These are phyloP conservation scores for Sapayoa aenigma DNA, from an alignment of 2,113 vertebrate species.

Conservation along the genomic window DNA sequence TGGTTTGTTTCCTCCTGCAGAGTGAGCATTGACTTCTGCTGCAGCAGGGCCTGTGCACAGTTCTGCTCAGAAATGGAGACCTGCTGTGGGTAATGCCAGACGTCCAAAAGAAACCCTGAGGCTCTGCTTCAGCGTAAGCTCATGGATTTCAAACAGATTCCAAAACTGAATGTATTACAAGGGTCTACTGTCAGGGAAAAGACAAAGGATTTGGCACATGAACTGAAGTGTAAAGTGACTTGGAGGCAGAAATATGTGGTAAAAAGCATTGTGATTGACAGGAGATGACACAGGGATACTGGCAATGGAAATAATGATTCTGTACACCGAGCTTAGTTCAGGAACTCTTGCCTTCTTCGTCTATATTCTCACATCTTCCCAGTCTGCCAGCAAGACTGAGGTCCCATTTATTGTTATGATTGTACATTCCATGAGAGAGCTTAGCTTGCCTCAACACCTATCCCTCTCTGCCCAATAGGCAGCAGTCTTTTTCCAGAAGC, in stretches of 20 bases:
- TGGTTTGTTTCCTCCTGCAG: slow-evolving; percentile 52
- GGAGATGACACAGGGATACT: no score
- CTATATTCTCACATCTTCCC: no score
- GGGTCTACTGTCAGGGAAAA: not conserved
- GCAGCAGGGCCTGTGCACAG: slow-evolving; percentile 20
- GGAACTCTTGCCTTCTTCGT: no score
- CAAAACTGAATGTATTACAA: not conserved
- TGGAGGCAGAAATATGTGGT: not conserved
- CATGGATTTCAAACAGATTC: not conserved
- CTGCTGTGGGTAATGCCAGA: not conserved
- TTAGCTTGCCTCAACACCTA: no score
- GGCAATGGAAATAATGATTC: no score
- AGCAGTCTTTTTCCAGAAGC: no score
- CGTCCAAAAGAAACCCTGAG: not conserved
- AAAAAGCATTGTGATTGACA: not conserved
- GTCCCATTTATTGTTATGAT: no score
- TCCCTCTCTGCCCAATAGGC: no score
- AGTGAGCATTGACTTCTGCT: slow-evolving; percentile 24
- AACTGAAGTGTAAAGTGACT: not conserved
- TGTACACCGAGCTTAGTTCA: no score
- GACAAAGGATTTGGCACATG: slow-evolving; percentile 6
- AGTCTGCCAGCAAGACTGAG: no score
- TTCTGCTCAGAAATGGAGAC: slow-evolving; percentile 35
- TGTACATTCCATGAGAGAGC: no score
- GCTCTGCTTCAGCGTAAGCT: not conserved